phyloP scores from a whole-genome alignment of 2,888 invertebrate genomes.

The Netelia virgata region DNA sequence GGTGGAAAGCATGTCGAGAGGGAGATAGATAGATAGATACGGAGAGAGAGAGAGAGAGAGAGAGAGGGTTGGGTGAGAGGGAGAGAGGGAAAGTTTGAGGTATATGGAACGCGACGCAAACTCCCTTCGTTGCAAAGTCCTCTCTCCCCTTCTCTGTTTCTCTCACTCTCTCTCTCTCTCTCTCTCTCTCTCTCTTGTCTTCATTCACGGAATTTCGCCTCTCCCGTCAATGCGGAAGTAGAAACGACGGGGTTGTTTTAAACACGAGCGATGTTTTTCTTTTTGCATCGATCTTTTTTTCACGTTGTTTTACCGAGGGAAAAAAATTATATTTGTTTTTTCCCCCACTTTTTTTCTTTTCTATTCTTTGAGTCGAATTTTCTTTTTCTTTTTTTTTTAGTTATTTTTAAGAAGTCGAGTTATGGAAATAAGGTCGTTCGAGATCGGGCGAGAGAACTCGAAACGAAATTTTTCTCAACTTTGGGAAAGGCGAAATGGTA shows the following conservation, averaged over 20 bases:
- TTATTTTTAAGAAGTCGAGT: no score
- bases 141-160: neutral
- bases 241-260: neutral
- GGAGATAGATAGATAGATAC: conserved; percentile 24
- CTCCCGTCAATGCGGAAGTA: conserved; percentile 5
- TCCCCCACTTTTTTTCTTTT: no score
- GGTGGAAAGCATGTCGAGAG: conserved; percentile 6
- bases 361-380: no score
- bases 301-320: no score
- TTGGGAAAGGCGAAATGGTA: neutral
- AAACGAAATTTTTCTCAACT: no score
- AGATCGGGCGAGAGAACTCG: no score
- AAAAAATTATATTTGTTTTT: no score
- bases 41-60: conserved; percentile 20
- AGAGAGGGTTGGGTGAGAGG: conserved; percentile 12
- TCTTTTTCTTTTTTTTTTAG: no score
- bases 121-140: conserved; percentile 4
- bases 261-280: neutral
- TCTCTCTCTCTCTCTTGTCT: conserved; percentile 10
- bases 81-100: conserved; percentile 10
- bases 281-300: neutral
- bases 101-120: conserved; percentile 6
- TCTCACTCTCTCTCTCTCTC: neutral
- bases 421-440: no score
- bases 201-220: conserved; percentile 43